Evolutionary conservation across 1,140 invertebrate genomes (phyloP).

Genomic region (Hetaerina americana): DNA sequence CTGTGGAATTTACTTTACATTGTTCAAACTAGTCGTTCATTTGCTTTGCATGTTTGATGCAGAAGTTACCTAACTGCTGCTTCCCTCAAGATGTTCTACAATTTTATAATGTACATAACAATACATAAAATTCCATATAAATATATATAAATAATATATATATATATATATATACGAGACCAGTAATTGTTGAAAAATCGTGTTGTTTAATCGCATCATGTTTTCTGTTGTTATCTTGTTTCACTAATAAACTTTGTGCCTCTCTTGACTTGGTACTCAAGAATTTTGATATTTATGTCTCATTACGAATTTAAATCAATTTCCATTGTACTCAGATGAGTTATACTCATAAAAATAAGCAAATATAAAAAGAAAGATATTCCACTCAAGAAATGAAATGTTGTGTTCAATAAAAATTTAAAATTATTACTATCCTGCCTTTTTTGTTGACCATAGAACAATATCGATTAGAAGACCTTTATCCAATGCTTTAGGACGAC

Average conservation of each 20-base stretch:
- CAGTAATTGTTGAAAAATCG: background rate
- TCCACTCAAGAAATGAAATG: background rate
- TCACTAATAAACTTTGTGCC: background rate
- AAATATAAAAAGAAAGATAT: background rate
- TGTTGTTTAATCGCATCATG: background rate
- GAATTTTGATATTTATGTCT: background rate
- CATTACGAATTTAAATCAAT: background rate
- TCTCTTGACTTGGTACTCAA: background rate
- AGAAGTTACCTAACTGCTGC: background rate
- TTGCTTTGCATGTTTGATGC: background rate
- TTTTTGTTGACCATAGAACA: too few relatives aligned
- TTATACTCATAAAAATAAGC: background rate
- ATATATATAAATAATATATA: background rate
- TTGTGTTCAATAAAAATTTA: background rate
- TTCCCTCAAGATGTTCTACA: background rate
- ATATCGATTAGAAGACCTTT: too few relatives aligned
- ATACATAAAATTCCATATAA: background rate
- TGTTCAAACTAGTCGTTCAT: background rate
- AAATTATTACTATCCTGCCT: background rate
- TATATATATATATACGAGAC: background rate
- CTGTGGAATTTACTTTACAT: background rate
- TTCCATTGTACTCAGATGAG: background rate
- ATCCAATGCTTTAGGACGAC: too few relatives aligned
- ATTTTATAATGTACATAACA: background rate
- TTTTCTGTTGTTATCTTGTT: background rate